Evolutionary conservation across 2,888 invertebrate species (phyloP).

Genomic region (Eucriotettix oculatus): DNA sequence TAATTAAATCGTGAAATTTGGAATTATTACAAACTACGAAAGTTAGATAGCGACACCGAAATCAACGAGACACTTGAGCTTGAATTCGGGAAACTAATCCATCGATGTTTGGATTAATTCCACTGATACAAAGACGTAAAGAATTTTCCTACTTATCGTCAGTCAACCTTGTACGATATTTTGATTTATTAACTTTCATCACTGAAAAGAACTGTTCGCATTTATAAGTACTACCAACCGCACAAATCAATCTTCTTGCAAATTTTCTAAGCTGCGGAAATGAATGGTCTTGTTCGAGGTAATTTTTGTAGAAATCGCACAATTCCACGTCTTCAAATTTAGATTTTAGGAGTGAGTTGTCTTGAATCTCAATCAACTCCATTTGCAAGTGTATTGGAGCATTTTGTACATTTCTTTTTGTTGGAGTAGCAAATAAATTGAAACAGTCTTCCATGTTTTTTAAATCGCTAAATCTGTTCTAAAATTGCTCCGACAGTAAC

Average conservation of each 20-base stretch:
- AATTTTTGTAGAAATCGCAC: neutral
- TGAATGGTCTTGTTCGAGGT: neutral
- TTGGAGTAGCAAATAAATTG: neutral
- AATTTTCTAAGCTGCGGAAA: neutral
- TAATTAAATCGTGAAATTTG: no score
- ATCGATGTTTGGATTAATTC: no score
- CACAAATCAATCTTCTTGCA: neutral
- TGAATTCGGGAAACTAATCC: no score
- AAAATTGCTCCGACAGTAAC: neutral
- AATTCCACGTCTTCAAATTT: neutral
- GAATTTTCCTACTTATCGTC: no score
- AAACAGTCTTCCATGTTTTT: neutral
- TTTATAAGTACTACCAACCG: neutral
- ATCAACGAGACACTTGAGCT: no score
- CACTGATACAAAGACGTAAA: no score
- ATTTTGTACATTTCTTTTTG: no score
- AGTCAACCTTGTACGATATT: no score
- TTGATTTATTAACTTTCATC: slow-evolving; percentile 1
- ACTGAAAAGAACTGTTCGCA: neutral
- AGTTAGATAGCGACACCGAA: no score
- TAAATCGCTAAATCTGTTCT: neutral
- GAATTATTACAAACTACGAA: no score
- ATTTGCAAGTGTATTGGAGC: no score
- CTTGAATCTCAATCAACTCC: neutral
- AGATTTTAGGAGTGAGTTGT: neutral